Percentiles rank a stretch among this genome's conserved stretches.
phyloP scores from a whole-genome alignment of 2,113 vertebrate genomes.

The Ciconia maguari region DNA sequence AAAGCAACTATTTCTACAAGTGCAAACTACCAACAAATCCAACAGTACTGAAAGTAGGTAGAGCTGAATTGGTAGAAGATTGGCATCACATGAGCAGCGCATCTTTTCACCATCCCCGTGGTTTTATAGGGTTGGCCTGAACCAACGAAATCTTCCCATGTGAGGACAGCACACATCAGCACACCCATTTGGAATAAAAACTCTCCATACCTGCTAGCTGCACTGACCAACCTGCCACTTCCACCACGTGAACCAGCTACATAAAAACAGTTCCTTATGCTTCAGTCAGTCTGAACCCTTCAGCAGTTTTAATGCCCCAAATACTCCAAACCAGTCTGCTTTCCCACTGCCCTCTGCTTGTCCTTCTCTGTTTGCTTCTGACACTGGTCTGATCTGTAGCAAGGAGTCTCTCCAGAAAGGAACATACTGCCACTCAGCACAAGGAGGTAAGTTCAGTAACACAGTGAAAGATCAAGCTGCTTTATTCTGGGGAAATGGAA shows the following conservation, averaged over 20 bases:
- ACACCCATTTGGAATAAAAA: background rate
- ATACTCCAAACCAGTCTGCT: background rate
- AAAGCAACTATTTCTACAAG: background rate
- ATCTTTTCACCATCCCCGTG: background rate
- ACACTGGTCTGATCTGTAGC: background rate
- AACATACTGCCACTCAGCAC: background rate
- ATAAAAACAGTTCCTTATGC: background rate
- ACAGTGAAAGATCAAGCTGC: background rate
- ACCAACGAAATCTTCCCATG: background rate
- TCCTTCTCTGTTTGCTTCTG: background rate
- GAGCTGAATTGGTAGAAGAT: background rate
- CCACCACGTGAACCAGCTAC: background rate
- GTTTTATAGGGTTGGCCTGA: background rate
- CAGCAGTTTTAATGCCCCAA: background rate
- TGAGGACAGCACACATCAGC: background rate
- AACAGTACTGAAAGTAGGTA: background rate
- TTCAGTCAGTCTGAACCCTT: background rate
- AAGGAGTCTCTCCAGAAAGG: background rate
- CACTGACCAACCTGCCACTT: background rate
- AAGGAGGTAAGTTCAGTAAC: background rate
- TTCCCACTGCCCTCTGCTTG: background rate
- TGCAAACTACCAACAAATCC: background rate
- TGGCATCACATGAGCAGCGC: background rate
- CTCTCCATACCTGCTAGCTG: background rate
- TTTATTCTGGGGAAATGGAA: background rate